Percentiles rank a stretch among this genome's conserved stretches.
These are phyloP conservation scores for Numenius arquata DNA, from an alignment of 2,113 vertebrate genomes.

Conservation along the genomic window DNA sequence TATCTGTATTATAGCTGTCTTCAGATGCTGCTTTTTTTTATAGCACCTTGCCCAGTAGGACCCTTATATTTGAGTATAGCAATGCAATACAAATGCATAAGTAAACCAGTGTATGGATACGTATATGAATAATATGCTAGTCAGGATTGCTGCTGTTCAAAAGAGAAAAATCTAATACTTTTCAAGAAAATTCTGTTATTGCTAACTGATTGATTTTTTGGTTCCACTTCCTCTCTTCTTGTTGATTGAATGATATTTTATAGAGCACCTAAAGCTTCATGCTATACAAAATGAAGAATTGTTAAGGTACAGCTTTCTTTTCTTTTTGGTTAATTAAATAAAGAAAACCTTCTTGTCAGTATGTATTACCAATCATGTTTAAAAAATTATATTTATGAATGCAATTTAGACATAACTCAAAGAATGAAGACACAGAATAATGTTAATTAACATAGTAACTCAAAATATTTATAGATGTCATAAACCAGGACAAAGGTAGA, in stretches of 20 bases:
- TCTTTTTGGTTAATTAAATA: not conserved
- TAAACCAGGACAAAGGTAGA: not conserved
- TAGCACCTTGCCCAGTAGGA: not conserved
- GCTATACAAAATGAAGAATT: not conserved
- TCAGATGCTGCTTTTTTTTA: not conserved
- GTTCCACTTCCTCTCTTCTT: not conserved
- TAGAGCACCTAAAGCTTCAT: not conserved
- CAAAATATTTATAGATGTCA: not conserved
- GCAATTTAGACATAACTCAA: not conserved
- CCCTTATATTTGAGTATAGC: not conserved
- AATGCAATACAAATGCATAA: not conserved
- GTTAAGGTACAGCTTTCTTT: not conserved
- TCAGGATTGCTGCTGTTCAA: not conserved
- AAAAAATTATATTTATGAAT: not conserved
- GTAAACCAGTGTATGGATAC: not conserved
- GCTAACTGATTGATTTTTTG: not conserved
- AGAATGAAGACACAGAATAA: not conserved
- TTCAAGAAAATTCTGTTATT: not conserved
- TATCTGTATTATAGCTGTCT: not conserved
- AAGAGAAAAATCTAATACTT: not conserved
- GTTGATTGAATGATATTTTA: not conserved
- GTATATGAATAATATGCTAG: not conserved
- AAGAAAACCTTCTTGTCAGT: not conserved
- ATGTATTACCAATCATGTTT: not conserved
- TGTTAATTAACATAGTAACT: not conserved